Evolutionary conservation across 2,113 vertebrate species (phyloP), one percentile per base, ranked within the genome.

Genomic region (Boulengeromyrus knoepffleri): DNA sequence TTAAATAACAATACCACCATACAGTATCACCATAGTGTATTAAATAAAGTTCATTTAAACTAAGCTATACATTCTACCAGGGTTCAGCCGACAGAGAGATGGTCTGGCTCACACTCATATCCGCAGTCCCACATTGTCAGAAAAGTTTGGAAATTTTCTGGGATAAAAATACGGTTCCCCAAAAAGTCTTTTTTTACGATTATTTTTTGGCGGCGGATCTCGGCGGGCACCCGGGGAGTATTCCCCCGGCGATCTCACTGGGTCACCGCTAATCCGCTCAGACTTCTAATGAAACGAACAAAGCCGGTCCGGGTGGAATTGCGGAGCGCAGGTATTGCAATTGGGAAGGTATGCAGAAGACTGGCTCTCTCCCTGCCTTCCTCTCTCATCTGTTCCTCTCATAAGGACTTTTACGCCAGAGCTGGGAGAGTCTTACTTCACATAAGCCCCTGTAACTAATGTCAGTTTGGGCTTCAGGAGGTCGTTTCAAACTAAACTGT

Each of bases 331-430:
- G 91, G 74, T 88, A 88, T 47, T 24, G 85, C 89, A 17, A 66
- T 87, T 52, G 85, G 50, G 74, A 88, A 88, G 89, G 77, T 46
- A 53, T 90, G 91, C 86, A 84, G 50, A 88, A 90, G 66, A 85
- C 39, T 50, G 70, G 21, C 15, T 36, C 80, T 66, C 85, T 24
- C 70, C 52, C 74, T 85, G 47, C 52, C 46, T 17, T 45, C 83
- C 90, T 52, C 66, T 88, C 89, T 66, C 66, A 42, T 53, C 88
- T 31, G n/a, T 85, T 90, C 39, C 56, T 86, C 89, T 77, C 90
- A 90, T 88, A 90, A 89, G 86, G 85, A 50, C 36, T 62, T 80
- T 77, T 15, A 88, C 46, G 50, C 42, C 36, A 31, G 42, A 87
- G 13, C 47, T 53, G 4, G 15, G 50, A 49, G 49, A 87, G 31